Percentiles rank a stretch among this genome's conserved stretches.
These are phyloP conservation scores for Tolypeutes matacus DNA, from an alignment of 2,797 vertebrate genomes.

Conservation along the genomic window DNA sequence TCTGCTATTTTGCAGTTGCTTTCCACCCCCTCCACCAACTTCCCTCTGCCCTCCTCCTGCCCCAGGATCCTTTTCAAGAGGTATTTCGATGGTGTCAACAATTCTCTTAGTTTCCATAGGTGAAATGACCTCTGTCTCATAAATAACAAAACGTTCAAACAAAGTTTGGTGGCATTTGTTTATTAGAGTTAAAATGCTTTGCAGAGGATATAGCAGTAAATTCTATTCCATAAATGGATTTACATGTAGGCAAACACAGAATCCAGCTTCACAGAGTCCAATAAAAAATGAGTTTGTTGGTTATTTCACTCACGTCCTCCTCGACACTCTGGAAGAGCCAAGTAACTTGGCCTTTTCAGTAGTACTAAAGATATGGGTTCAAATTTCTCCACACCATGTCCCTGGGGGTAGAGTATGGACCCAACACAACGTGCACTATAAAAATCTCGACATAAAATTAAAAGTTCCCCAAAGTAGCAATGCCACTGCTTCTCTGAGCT, in stretches of 20 bases:
- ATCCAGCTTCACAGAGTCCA: too few relatives aligned
- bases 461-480: conserved; percentile 75
- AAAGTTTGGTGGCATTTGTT: too few relatives aligned
- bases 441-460: conserved; percentile 47
- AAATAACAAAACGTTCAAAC: too few relatives aligned
- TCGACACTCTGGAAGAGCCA: too few relatives aligned
- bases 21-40: too few relatives aligned
- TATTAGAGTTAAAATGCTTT: too few relatives aligned
- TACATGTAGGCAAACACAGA: conserved; percentile 55
- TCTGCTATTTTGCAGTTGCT: too few relatives aligned
- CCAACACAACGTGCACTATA: conserved; percentile 76
- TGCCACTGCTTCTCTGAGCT: conserved; percentile 65
- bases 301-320: too few relatives aligned
- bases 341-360: too few relatives aligned
- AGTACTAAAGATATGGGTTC: too few relatives aligned
- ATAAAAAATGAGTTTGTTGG: too few relatives aligned
- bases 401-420: conserved; percentile 80
- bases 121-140: conserved; percentile 68
- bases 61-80: conserved; percentile 73
- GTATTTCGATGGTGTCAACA: conserved; percentile 71
- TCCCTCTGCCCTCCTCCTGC: conserved; percentile 75
- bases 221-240: conserved; percentile 73
- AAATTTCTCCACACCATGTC: too few relatives aligned
- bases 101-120: conserved; percentile 73
- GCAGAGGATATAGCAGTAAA: conserved; percentile 60